Base-by-base conservation (phyloP, 2,888 invertebrate species). In the Elysia crispata region DNA sequence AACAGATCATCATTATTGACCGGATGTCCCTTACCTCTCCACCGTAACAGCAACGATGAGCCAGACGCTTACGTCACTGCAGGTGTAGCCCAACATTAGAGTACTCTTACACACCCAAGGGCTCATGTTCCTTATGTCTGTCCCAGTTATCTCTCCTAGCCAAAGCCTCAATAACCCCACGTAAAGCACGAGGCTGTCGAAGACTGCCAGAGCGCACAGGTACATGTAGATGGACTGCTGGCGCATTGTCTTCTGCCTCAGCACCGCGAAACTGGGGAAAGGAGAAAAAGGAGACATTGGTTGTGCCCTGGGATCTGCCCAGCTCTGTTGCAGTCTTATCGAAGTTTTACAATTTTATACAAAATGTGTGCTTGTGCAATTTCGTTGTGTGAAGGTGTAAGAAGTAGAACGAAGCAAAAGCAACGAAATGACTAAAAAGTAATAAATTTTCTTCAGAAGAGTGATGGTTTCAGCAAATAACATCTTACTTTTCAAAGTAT, bases 31-130 rank as follows among this genome's bases (percentile, higher is more conserved):
- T 41, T 41, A 41, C 41, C 41, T 82, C 79, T 91, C 91, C 18
- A 89, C 85, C 0, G 91, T 91, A 6, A 91, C 88, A 6, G 91
- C 90, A 20, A 91, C 87, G 57, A 91, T 91, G 13, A 91, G 82
- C 90, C 91, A 91, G 3, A 90, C 90, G 0, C 89, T 89, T 11
- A 87, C 85, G 79, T 90, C 89, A 76, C 91, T 91, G 76, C 87
- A 85, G 13, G 89, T 85, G 81, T 89, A 90, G 3, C 90, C 89
- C 0, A 90, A 66, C 28, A 87, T 85, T 0, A 86, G 82, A 18
- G 86, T 85, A 15, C 84, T 18, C 79, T 91, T 91, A 81, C 91
- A 91, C 50, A 87, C 69, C 85, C 87, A 87, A 70, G 86, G 83
- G n/a, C 86, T 85, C 64, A 85, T 82, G 73, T 87, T 82, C 62